Evolutionary conservation across 2,113 vertebrate species (phyloP), one percentile per base, ranked within the genome.

Genomic region (Oenanthe melanoleuca): DNA sequence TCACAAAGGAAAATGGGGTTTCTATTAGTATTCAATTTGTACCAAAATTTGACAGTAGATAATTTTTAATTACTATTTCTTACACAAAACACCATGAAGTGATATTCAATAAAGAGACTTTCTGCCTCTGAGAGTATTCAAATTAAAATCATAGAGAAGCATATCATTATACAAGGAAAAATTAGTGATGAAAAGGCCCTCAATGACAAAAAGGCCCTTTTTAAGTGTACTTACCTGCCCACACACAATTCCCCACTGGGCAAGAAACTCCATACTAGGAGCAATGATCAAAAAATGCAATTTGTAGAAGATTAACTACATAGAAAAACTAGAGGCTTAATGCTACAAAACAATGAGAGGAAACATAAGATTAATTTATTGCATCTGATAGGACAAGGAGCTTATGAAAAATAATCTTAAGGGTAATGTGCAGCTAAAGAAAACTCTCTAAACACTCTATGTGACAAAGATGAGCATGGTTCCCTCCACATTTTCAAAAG

Each of bases 391-490:
- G 60, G 33, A 84, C 25, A 55, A 73, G 47, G 3, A 86, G 19
- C 6, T 91, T 55, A 26, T 9, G 5, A 87, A 74, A 81, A 91
- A 38, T 14, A 83, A 83, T 29, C 6, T 83, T 77, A 77, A 73
- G 2, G 57, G 6, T 7, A 66, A 61, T 0, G 0, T 12, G 2
- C 5, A 8, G 50, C 66, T 77, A 71, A 83, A 63, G 17, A 55
- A 91, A 77, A 17, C 14, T 49, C 56, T 26, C 24, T 19, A 72
- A 92, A 38, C 13, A 17, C 11, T 63, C 19, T 59, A 22, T 24
- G 1, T n/a, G 70, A 45, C 55, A 47, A 49, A 89, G 38, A n/a
- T 3, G 9, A 34, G 34, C 12, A 7, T 12, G 8, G 6, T 34
- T 37, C 11, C 25, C 3, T 60, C 7, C 6, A 8, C 5, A 64